Evolutionary conservation across 2,888 invertebrate species (phyloP).

Genomic region (Steinernema scapterisci): DNA sequence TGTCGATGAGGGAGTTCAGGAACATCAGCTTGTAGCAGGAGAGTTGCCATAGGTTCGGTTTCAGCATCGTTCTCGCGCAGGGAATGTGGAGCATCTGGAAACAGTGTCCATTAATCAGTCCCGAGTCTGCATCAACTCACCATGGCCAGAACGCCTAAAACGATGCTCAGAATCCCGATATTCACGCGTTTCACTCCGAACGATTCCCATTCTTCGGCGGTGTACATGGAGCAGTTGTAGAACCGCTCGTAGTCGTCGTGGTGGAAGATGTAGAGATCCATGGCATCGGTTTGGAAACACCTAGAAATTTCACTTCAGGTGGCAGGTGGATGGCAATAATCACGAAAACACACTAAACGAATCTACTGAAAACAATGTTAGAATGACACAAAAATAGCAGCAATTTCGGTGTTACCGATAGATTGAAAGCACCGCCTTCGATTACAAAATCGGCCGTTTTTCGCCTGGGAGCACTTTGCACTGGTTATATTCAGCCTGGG

Average conservation of each 20-base stretch:
- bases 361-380: too few relatives aligned
- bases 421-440: too few relatives aligned
- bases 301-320: too few relatives aligned
- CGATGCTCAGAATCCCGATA: neutral
- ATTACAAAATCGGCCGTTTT: too few relatives aligned
- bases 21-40: conserved; percentile 43
- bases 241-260: neutral
- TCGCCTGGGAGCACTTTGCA: too few relatives aligned
- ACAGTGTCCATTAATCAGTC: neutral
- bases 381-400: too few relatives aligned
- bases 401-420: too few relatives aligned
- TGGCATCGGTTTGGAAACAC: too few relatives aligned
- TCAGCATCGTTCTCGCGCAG: neutral
- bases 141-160: neutral
- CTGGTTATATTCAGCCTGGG: too few relatives aligned
- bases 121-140: neutral
- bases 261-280: conserved; percentile 16
- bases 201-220: neutral
- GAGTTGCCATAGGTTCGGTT: neutral
- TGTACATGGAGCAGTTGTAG: conserved; percentile 28
- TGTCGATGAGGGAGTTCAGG: conserved; percentile 38
- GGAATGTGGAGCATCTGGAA: neutral
- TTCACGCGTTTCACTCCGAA: neutral
- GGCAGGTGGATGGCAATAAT: too few relatives aligned
- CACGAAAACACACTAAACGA: too few relatives aligned